Evolutionary conservation across 35 echinoderm and acorn worm genomes (phyloP), one percentile per base, ranked within the genome.

Genomic region (Eucidaris tribuloides): DNA sequence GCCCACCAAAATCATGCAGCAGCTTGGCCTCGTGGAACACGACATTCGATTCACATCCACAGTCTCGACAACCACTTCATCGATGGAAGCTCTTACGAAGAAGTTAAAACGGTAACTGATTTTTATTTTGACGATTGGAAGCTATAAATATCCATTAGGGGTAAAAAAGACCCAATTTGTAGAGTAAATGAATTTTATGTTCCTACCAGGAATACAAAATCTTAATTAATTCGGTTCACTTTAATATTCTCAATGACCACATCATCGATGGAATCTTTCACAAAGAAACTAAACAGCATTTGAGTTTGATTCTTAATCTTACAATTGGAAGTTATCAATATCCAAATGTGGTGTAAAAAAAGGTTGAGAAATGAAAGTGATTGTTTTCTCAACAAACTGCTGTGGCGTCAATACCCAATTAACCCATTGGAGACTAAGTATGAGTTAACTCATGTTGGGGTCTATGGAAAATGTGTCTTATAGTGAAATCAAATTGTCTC

Each of bases 31-130:
- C n/a, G 80, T 79, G 18, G 94, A 97, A 71, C 96, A 99, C 63
- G 90, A 99, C 62, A 99, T 99, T 3, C 79, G 96, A 45, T 99
- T 99, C 62, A 93, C 96, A 33, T 99, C 96, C 17, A 93, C 91
- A 0, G 91, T 99, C 0, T 63, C 90, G 41, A 88, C 92, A 7
- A 62, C 96, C 4, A 78, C 55, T 7, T 80, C 92, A 5, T 79
- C 81, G 56, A 99, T 99, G 96, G 90, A 99, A 48, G 85, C 50
- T 46, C 72, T 99, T 34, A 87, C 93, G 38, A 92, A 89, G 38
- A 93, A 89, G 60, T 87, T 99, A 46, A 92, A 98, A 71, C 86
- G 88, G 96, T 99, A 77, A 77, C 82, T 29, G 65, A 15, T 64
- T 5, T 23, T 11, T 7, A 7, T 25, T 14, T 11, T 11, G 19